Evolutionary conservation across 2,113 vertebrate genomes (phyloP), one percentile per base, ranked within the genome.

Genomic region (Salvator merianae): DNA sequence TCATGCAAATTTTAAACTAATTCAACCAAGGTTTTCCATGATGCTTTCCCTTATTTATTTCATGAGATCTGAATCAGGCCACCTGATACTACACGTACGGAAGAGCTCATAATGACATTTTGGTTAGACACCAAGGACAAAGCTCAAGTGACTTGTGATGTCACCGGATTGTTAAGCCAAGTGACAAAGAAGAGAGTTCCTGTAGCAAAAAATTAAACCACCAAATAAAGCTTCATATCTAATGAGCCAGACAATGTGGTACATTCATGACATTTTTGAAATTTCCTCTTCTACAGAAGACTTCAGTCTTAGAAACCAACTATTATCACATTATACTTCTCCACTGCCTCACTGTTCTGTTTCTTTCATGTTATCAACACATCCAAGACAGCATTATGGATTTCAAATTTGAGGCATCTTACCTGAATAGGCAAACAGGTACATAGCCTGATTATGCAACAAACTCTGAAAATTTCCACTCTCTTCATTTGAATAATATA

Each of bases 31-130:
- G 24, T 16, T 86, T 82, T 74, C n/a, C 40, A 77, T 86, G 30
- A 77, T 82, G 32, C 30, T 34, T 63, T 22, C 30, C 47, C 30
- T 77, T 81, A 70, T 47, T 86, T 77, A 59, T 69, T 76, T 81
- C 36, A 72, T 77, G 68, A 86, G 65, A 82, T 82, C 84, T 20
- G 34, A 85, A 79, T 80, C 68, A 78, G 38, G n/a, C 79, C 65
- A 82, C 50, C 65, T 71, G 73, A 82, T 77, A 71, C 79, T 34
- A 62, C 30, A 30, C 24, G 55, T 55, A 82, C 72, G 36, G 43
- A 28, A 68, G 55, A 63, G 68, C 38, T 72, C 28, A 47, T 81
- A 86, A 77, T 72, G 66, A 26, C 32, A 72, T 82, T 62, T 47
- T 47, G 4, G 73, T 72, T 59, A 77, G 71, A 34, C 50, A 65